phyloP scores from a whole-genome alignment of 2,888 invertebrate species.

The Anthophora plumipes region DNA sequence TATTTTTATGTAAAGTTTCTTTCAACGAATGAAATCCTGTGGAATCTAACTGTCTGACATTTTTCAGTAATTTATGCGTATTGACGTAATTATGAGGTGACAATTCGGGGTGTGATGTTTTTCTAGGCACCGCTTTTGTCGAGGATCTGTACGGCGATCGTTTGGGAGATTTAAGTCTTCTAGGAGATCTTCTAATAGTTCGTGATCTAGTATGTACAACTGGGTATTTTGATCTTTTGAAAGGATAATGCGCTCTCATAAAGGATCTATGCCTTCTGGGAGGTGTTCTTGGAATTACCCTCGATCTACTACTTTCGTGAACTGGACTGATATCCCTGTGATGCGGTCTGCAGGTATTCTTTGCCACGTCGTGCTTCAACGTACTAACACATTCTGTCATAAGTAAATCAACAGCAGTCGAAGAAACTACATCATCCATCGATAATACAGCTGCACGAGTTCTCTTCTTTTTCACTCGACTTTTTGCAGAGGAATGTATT shows the following conservation, averaged over 20 bases:
- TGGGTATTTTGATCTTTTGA: conserved; percentile 71
- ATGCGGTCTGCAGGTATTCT: conserved; percentile 59
- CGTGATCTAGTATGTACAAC: conserved; percentile 51
- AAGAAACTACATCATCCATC: conserved; percentile 66
- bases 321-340: conserved; percentile 65
- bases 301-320: conserved; percentile 56
- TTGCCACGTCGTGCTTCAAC: conserved; percentile 44
- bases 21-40: conserved; percentile 63
- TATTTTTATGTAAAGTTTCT: conserved; percentile 63
- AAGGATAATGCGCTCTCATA: conserved; percentile 56
- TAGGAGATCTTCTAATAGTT: conserved; percentile 52
- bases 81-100: conserved; percentile 55
- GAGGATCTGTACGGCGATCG: conserved; percentile 52
- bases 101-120: conserved; percentile 36
- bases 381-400: conserved; percentile 15
- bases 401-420: conserved; percentile 46
- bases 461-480: conserved; percentile 73
- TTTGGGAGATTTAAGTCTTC: conserved; percentile 59
- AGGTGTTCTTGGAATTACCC: conserved; percentile 57
- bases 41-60: conserved; percentile 76
- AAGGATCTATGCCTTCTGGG: conserved; percentile 67
- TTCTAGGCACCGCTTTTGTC: conserved; percentile 50
- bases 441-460: conserved; percentile 45
- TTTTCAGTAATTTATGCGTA: conserved; percentile 78
- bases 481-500: conserved; percentile 45